A percentile compares a stretch with the other conserved stretches of the same genome.
Evolutionary conservation across 2,113 vertebrate species (phyloP).

Genomic region (Coptodon rendalli): DNA sequence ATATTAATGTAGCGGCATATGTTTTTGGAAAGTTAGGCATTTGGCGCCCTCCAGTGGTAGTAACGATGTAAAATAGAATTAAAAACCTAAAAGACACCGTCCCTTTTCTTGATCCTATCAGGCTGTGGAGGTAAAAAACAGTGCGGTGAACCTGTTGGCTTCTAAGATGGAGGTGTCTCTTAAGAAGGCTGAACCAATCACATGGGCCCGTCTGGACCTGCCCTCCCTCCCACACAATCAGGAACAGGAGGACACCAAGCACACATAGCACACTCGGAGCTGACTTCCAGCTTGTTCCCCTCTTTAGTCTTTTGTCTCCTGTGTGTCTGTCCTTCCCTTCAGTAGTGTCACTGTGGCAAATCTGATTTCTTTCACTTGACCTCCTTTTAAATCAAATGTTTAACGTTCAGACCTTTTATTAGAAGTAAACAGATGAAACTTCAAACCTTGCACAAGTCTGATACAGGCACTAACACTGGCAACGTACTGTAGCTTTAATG

Average conservation of each 20-base stretch:
- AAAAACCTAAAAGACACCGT: not conserved
- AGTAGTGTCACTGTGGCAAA: not conserved
- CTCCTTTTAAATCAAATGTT: not conserved
- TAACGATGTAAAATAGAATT: not conserved
- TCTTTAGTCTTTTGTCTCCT: not conserved
- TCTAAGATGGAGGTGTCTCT: not conserved
- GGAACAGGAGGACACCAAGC: not conserved
- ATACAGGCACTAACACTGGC: not conserved
- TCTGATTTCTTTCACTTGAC: not conserved
- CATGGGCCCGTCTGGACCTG: not conserved
- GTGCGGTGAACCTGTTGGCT: not conserved
- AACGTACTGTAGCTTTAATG: not conserved
- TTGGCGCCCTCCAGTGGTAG: not conserved
- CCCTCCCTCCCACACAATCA: not conserved
- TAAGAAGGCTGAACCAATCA: not conserved
- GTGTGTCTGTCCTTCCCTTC: not conserved
- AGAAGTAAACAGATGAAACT: not conserved
- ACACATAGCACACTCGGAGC: not conserved
- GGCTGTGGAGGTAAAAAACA: not conserved
- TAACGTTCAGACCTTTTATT: not conserved
- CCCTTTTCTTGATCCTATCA: not conserved
- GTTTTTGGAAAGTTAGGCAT: not conserved
- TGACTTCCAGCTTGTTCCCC: not conserved
- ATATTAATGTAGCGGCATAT: not conserved
- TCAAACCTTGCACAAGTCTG: not conserved